Evolutionary conservation across 1,140 invertebrate genomes (phyloP), one percentile per base, ranked within the genome.

Genomic region (Probaryconus sp.): DNA sequence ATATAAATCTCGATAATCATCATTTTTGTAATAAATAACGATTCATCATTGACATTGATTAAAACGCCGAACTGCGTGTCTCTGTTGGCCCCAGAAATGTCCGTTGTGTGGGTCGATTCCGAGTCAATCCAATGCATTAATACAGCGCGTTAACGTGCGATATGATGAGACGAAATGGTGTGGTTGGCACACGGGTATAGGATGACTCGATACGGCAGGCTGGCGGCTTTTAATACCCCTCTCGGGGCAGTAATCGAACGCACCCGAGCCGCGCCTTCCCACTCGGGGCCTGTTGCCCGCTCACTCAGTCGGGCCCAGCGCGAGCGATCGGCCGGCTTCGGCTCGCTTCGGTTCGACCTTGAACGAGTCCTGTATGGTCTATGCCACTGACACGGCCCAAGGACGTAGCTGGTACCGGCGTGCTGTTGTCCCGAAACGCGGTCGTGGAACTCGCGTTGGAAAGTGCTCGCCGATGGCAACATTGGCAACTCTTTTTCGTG

Each of bases 301-400:
- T 48, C 63, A 30, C 51, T 33, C 56, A 17, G 24, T 21, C 20
- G 13, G 42, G 18, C 51, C 17, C 31, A 9, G 26, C 30, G 35
- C 1, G n/a, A 30, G 26, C 37, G 35, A 79, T 87, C 85, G 80
- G 79, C 63, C 74, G 43, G 48, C 24, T 77, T 78, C 79, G 81
- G 75, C 56, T 53, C 61, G 53, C 55, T 76, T 81, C 77, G 85
- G 79, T 77, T 79, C 85, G 85, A 88, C 86, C 85, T 88, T 88
- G 86, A 87, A 86, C 83, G 79, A 75, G 81, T 85, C 84, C 85
- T 86, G 83, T 85, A 86, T 87, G 81, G 82, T 87, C 83, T 87
- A 88, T 88, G 86, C 86, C 86, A 88, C 86, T 88, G 86, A 88
- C 86, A 87, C 85, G 86, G 83, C 86, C 84, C 86, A 88, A 88